Base-by-base conservation (phyloP, 2,888 invertebrate species). In the Macrosoma leucophasiata region DNA sequence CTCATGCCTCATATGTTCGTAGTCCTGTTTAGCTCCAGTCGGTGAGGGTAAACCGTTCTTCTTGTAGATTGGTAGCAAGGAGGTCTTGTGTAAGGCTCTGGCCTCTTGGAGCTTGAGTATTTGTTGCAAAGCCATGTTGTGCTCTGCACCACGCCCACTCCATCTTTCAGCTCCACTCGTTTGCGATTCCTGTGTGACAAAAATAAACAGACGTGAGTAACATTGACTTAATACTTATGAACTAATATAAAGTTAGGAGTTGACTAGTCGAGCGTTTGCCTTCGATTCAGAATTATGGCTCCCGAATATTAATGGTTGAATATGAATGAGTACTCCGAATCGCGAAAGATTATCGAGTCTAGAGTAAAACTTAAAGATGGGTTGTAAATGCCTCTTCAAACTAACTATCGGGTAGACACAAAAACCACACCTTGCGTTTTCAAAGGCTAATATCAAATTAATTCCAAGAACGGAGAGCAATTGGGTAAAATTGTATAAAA, bases 71-170 rank as follows among this genome's bases (percentile, higher is more conserved):
- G 81, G 77, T 26, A 87, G 55, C 68, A 84, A 62, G 66, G 87
- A 72, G 67, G 86, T 76, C 84, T 89, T 79, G 66, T 82, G 78
- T 8, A 79, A 63, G 53, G 93, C 91, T 70, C 94, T 89, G 42
- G 95, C 96, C 85, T 95, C 95, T 61, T 93, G 93, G 60, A 95
- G 93, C 58, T 95, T 89, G 58, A 96, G 89, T 73, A 96, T 96
- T 82, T 96, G 95, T 73, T 95, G 95, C 50, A 96, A 87, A 52
- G 96, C 94, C 81, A 95, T 87, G 66, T 92, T 93, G 85, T 96
- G 95, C 81, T 96, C 96, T 70, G 95, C 93, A 55, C 91, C 92
- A 68, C 93, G 92, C 66, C 95, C 91, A 61, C 90, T 91, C 95
- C 96, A 96, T 87, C 92, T 90, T 86, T 95, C 94, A 76, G 95